These are phyloP conservation scores for Drosophila diplacantha DNA, from an alignment of 2,888 invertebrate genomes.

Conservation along the genomic window DNA sequence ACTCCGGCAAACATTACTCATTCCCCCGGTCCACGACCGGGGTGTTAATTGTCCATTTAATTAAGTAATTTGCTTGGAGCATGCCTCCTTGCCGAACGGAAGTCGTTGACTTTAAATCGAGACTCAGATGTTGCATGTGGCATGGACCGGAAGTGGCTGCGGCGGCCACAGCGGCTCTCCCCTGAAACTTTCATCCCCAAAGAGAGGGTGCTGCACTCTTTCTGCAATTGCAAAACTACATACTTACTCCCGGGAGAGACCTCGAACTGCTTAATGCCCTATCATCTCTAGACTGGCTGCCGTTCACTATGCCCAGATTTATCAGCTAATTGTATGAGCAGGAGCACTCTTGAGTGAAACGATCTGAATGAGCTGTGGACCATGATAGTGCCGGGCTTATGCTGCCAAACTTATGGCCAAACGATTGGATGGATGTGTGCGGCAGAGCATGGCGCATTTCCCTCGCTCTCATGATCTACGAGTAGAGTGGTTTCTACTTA, in stretches of 20 bases:
- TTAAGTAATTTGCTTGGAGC: conserved; percentile 72
- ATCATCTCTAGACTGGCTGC: conserved; percentile 9
- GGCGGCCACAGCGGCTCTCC: conserved; percentile 12
- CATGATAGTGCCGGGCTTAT: neutral
- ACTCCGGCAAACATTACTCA: conserved; percentile 68
- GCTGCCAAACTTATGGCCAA: conserved; percentile 12
- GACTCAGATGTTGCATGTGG: conserved; percentile 45
- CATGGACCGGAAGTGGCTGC: conserved; percentile 48
- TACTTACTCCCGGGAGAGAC: conserved; percentile 1
- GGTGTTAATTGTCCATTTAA: conserved; percentile 75
- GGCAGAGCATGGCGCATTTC: conserved; percentile 15
- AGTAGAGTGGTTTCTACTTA: conserved; percentile 19
- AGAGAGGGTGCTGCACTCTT: conserved; percentile 22
- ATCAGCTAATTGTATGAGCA: conserved; percentile 44
- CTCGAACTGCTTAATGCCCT: conserved; percentile 22
- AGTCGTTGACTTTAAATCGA: conserved; percentile 74
- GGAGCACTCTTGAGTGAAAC: conserved; percentile 13
- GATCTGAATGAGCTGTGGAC: conserved; percentile 14
- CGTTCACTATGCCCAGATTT: conserved; percentile 16
- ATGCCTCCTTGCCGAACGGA: conserved; percentile 57
- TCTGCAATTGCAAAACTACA: conserved; percentile 20
- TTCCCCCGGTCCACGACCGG: conserved; percentile 46
- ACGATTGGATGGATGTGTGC: conserved; percentile 3
- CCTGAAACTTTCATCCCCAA: conserved; percentile 29
- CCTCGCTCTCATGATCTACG: conserved; percentile 10